These are phyloP conservation scores for Hiodon alosoides DNA, from an alignment of 2,113 vertebrate species.

Conservation along the genomic window DNA sequence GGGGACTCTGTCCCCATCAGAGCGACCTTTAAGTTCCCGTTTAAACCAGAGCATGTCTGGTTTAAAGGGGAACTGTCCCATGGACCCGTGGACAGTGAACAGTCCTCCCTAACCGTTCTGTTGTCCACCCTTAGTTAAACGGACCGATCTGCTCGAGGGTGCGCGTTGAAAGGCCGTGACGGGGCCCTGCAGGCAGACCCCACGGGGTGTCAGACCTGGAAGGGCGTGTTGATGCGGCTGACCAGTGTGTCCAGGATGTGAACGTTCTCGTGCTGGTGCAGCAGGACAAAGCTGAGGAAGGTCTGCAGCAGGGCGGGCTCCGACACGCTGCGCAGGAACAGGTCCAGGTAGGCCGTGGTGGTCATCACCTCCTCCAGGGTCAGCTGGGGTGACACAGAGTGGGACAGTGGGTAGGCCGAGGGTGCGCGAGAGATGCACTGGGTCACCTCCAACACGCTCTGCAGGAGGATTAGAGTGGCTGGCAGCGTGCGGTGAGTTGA, in stretches of 20 bases:
- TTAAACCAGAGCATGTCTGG: too few relatives aligned
- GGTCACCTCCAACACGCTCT: background rate
- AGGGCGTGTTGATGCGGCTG: constrained; percentile 94
- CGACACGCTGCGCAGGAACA: constrained; percentile 82
- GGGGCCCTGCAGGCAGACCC: background rate
- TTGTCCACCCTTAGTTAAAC: too few relatives aligned
- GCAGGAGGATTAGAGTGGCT: background rate
- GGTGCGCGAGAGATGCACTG: background rate
- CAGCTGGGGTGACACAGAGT: constrained; percentile 53
- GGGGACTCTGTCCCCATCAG: too few relatives aligned
- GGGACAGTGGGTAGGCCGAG: too few relatives aligned
- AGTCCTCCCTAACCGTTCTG: too few relatives aligned
- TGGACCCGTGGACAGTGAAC: too few relatives aligned
- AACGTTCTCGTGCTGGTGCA: constrained; percentile 85
- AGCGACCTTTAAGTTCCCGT: too few relatives aligned
- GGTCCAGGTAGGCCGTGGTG: constrained; percentile 89
- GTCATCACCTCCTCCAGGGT: constrained; percentile 96
- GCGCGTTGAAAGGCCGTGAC: background rate
- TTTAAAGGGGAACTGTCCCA: too few relatives aligned
- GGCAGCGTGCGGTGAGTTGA: background rate
- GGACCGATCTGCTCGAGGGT: background rate
- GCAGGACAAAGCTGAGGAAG: constrained; percentile 88
- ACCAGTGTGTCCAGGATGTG: constrained; percentile 90
- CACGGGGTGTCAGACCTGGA: constrained; percentile 69
- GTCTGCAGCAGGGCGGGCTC: constrained; percentile 87